Base-by-base conservation (phyloP, 2,888 invertebrate genomes). In the Drosophila falleni region DNA sequence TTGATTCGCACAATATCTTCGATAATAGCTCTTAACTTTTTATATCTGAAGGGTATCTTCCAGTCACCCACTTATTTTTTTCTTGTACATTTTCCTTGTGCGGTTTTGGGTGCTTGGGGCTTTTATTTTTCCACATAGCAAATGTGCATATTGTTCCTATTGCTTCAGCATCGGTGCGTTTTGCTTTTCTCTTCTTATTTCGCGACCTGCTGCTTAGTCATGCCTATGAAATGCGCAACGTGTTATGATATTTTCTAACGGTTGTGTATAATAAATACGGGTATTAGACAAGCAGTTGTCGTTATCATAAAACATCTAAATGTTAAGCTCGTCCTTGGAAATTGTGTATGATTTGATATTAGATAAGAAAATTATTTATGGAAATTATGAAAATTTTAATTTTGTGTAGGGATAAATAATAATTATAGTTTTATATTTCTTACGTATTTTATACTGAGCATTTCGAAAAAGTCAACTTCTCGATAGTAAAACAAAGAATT, bases 231-330 rank as follows among this genome's bases (percentile, higher is more conserved):
- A 75, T 65, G 78, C 65, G 70, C 64, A 63, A 63, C 54, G 56
- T 67, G 62, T 51, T 71, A 55, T 62, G 42, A 55, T 78, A 60
- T 71, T 73, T 65, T 62, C 76, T 44, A 76, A 82, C 67, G 76
- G 70, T 73, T 81, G 81, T 74, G 70, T 81, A 81, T 81, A 81
- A 86, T 75, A 70, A 84, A 87, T 77, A 72, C 69, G 69, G 44
- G 50, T 46, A 44, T 44, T 50, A 64, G 58, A 77, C 64, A 61
- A 49, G 49, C 50, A 56, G 54, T 19, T 72, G 59, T 49, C 58
- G 42, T 72, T 54, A 53, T 74, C 51, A 44, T n/a, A 69, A 66
- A 67, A 74, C 71, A 78, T 55, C 44, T 47, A 53, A 65, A 59
- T 76, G 64, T 56, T 58, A 15, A 33, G 15, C 49, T 64, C 60